Conservation (phyloP, 2,113 vertebrate species). For the Lampris incognitus region DNA sequence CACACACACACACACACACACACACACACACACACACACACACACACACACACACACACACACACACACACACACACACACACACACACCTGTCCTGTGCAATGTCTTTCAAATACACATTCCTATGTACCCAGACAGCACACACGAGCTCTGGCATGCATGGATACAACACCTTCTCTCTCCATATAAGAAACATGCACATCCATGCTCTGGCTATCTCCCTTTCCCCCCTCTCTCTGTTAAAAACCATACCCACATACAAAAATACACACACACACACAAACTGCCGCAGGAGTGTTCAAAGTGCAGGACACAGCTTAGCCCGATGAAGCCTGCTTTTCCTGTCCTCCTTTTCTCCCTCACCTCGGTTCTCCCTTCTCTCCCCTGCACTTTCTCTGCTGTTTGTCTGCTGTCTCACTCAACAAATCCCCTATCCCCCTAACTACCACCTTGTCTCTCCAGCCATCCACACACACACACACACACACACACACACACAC, state of each 20-base stretch:
- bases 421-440: conserved; percentile 52
- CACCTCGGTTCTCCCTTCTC: background rate
- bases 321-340: conserved; percentile 54
- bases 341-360: background rate
- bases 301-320: conserved; percentile 23
- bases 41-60: conserved; percentile 25
- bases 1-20: background rate
- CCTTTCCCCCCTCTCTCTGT: background rate
- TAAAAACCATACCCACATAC: background rate
- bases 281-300: conserved; percentile 14
- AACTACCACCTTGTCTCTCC: conserved; percentile 53
- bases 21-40: conserved; percentile 12
- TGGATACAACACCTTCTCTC: background rate
- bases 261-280: conserved; percentile 11
- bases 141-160: conserved; percentile 21
- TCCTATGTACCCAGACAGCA: conserved; percentile 8
- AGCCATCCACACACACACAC: conserved; percentile 19
- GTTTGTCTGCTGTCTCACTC: conserved; percentile 47
- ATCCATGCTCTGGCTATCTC: background rate
- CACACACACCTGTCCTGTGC: conserved; percentile 18
- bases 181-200: background rate
- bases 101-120: conserved; percentile 20
- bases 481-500: conserved; percentile 45
- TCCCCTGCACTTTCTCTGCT: conserved; percentile 1
- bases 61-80: conserved; percentile 8